These are phyloP conservation scores for Ochotona curzoniae DNA, from an alignment of 2,113 vertebrate species.

Conservation along the genomic window DNA sequence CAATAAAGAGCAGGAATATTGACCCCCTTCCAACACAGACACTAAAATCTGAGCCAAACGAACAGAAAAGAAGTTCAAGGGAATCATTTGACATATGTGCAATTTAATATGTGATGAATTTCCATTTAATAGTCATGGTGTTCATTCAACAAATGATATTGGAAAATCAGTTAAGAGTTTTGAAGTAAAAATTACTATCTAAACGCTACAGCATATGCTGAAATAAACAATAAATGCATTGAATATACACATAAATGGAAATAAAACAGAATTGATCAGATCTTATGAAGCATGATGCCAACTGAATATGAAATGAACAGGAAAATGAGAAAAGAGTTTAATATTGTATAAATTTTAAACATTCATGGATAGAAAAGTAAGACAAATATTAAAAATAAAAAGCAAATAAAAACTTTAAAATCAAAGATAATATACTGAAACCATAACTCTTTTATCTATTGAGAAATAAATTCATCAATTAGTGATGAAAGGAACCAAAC, in stretches of 20 bases:
- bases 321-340: background rate
- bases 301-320: background rate
- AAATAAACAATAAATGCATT: background rate
- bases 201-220: background rate
- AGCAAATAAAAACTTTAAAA: background rate
- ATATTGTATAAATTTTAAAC: background rate
- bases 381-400: background rate
- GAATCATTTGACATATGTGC: background rate
- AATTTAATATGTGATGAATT: background rate
- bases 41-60: background rate
- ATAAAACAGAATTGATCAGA: background rate
- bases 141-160: conserved; percentile 8
- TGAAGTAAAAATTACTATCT: background rate
- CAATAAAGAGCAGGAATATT: background rate
- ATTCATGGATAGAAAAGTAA: background rate
- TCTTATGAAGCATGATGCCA: background rate
- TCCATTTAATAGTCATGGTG: background rate
- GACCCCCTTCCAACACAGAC: background rate
- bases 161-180: background rate
- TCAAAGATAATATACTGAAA: background rate
- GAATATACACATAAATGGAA: background rate
- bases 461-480: background rate
- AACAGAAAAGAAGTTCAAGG: background rate
- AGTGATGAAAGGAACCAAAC: background rate
- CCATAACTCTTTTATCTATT: background rate